Conservation (phyloP, 1,140 invertebrate species). For the Sarcophaga peregrina region DNA sequence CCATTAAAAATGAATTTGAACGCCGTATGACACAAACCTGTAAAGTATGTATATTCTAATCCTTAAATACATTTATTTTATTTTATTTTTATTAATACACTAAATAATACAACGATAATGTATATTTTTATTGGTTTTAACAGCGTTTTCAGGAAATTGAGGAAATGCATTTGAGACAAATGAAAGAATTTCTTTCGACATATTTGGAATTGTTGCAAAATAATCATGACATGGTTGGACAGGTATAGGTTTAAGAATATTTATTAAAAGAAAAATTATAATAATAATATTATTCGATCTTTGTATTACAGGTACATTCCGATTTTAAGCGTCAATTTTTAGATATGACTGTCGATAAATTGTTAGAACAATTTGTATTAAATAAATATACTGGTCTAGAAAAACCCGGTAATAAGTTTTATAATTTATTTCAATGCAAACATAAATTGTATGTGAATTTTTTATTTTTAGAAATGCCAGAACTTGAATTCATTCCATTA, state of each 20-base stretch:
- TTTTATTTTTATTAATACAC: background rate
- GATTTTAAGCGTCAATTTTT: conserved; percentile 91
- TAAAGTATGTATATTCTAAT: conserved; percentile 73
- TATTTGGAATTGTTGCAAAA: conserved; percentile 89
- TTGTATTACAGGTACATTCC: conserved; percentile 77
- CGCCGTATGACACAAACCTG: conserved; percentile 93
- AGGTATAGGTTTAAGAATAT: conserved; percentile 65
- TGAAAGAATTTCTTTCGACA: conserved; percentile 93
- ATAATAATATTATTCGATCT: no score
- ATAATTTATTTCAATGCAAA: background rate
- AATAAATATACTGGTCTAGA: conserved; percentile 91
- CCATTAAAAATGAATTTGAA: conserved; percentile 92
- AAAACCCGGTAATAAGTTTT: conserved; percentile 77
- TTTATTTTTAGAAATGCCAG: conserved; percentile 56
- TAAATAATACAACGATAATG: conserved; percentile 40
- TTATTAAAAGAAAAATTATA: conserved; percentile 41
- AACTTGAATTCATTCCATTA: conserved; percentile 58
- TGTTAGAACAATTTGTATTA: conserved; percentile 89
- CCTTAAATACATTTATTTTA: background rate
- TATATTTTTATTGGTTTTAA: conserved; percentile 47
- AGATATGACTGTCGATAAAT: conserved; percentile 90
- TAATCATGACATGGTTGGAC: conserved; percentile 89
- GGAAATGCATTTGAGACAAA: conserved; percentile 89
- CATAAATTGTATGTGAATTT: background rate
- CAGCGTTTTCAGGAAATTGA: conserved; percentile 95